Base-by-base conservation (phyloP, 1,140 invertebrate genomes). In the Mesaphorura yosii region DNA sequence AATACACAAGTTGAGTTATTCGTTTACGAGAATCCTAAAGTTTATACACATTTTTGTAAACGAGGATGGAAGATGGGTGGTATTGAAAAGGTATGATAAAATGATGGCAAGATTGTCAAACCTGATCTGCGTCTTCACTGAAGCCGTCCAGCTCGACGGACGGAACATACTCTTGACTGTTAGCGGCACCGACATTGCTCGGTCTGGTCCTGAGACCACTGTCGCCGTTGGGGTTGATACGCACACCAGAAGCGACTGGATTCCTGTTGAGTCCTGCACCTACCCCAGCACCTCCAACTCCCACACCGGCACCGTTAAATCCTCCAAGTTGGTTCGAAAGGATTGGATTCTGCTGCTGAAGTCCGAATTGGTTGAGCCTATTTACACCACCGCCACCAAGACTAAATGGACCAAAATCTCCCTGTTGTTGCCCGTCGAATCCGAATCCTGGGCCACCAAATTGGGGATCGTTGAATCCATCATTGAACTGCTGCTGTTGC, bases 81-180 rank as follows among this genome's bases (percentile, higher is more conserved):
- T n/a, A n/a, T n/a, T n/a, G n/a, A n/a, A n/a, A n/a, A n/a, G n/a
- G n/a, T n/a, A n/a, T n/a, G n/a, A n/a, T n/a, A n/a, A 34, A 34
- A 10, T n/a, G 31, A 34, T 34, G n/a, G 10, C 7, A 41, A 41
- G 7, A 10, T 31, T 27, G 19, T 31, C 10, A 27, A 48, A 59
- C 61, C 47, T 64, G 41, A 51, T 64, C 62, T 17, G 42, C 53
- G 44, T 64, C 62, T 57, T 64, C 62, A 46, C 55, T 59, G 48
- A 53, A 64, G 15, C 62, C 62, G 20, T 64, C 62, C 2, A 64
- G 39, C 6, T 61, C 62, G 37, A 46, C 42, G 45, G 31, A 57
- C 5, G 59, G 59, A 41, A 51, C 34, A 41, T 58, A 61, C 42
- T 48, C 38, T 19, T 54, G 44, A 22, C 38, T 31, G 26, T 51